A percentile compares a stretch with the other conserved stretches of the same genome.
phyloP scores from a whole-genome alignment of 2,113 vertebrate species.

The Macrotus californicus region DNA sequence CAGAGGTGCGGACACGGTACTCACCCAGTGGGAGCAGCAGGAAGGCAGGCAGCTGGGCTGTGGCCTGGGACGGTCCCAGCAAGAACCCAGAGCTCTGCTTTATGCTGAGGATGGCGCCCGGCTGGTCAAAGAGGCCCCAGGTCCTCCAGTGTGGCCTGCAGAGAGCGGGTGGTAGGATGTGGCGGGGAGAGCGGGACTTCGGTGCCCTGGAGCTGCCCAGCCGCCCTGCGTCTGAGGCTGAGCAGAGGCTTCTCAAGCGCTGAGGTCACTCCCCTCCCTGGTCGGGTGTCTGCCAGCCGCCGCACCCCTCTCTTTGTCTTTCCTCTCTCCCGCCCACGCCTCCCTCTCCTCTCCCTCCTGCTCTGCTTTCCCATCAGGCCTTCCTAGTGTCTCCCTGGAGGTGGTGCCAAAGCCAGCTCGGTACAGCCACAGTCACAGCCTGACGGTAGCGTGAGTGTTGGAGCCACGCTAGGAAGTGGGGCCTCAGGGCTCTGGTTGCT shows the following conservation, averaged over 20 bases:
- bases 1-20: slow-evolving; percentile 62
- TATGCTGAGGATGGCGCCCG: slow-evolving; percentile 82
- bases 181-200: not conserved
- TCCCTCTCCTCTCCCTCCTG: not conserved
- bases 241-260: not conserved
- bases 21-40: slow-evolving; percentile 83
- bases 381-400: not conserved
- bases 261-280: slow-evolving; percentile 25
- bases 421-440: not conserved
- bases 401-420: not conserved
- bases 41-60: slow-evolving; percentile 39
- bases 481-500: not conserved
- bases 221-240: not conserved
- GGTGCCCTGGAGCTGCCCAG: not conserved
- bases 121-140: slow-evolving; percentile 73
- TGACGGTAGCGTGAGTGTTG: not conserved
- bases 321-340: not conserved
- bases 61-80: not conserved
- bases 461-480: not conserved
- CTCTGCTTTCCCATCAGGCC: not conserved
- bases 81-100: slow-evolving; percentile 75
- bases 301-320: slow-evolving; percentile 50
- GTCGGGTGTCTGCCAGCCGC: not conserved
- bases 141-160: slow-evolving; percentile 11
- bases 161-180: not conserved